These are phyloP conservation scores for Antitype chi DNA, from an alignment of 2,888 invertebrate species.

Conservation along the genomic window DNA sequence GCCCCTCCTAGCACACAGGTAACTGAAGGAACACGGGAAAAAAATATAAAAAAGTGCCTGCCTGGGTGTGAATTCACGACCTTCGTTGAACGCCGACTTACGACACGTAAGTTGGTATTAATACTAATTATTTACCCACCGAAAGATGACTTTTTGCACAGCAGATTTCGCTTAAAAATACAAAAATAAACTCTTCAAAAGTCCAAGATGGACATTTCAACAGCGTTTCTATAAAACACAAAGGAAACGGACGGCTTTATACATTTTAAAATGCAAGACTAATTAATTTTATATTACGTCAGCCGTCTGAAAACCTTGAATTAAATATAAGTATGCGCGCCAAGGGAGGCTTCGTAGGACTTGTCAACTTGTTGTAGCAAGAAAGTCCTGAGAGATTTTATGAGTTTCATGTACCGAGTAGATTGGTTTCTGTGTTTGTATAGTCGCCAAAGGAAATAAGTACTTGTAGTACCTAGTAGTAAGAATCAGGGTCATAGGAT, in stretches of 20 bases:
- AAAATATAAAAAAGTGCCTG: no score
- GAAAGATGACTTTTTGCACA: not conserved
- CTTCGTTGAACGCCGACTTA: no score
- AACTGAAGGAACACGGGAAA: no score
- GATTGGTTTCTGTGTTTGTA: not conserved
- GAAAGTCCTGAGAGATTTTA: conserved; percentile 16
- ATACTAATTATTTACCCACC: not conserved
- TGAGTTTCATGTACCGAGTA: conserved; percentile 2
- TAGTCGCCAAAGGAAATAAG: no score
- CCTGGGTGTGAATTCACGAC: not conserved
- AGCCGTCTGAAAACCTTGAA: conserved; percentile 17
- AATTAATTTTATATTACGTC: conserved; percentile 45
- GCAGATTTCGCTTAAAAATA: not conserved
- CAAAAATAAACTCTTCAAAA: no score
- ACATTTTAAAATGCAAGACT: conserved; percentile 12
- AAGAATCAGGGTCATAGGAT: no score
- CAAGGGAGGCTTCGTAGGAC: not conserved
- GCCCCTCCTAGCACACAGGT: no score
- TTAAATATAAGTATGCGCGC: conserved; percentile 32
- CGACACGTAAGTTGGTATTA: not conserved
- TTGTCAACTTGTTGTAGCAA: conserved; percentile 22
- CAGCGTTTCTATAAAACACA: not conserved
- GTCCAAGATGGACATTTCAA: no score
- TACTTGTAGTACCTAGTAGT: no score
- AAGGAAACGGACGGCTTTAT: not conserved